Percentiles rank a stretch among this genome's conserved stretches.
These are phyloP conservation scores for Lasioglossum albipes DNA, from an alignment of 1,140 invertebrate genomes.

Conservation along the genomic window DNA sequence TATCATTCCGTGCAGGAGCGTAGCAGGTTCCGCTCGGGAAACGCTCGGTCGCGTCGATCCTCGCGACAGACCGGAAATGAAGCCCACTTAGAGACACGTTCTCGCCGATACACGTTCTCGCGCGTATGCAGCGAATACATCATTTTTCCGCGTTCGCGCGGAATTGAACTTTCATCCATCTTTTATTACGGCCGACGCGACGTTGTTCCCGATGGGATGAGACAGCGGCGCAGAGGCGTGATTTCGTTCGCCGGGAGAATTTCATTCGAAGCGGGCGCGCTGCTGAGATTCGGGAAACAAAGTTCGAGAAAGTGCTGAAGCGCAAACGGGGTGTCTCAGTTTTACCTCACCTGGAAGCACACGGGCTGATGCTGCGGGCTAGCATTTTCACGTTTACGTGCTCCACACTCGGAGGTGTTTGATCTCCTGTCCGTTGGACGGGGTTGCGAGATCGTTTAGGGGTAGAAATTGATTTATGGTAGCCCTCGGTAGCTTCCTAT, in stretches of 20 bases:
- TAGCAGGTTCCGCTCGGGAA: background rate
- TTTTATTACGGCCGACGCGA: background rate
- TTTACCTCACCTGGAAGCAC: no score
- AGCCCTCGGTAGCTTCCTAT: no score
- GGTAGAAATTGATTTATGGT: no score
- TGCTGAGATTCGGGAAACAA: background rate
- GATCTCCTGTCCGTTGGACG: no score
- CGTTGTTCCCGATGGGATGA: background rate
- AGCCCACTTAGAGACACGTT: background rate
- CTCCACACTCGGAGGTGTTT: no score
- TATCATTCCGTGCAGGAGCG: no score
- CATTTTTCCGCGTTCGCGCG: background rate
- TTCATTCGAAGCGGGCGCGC: background rate
- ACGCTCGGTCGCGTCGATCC: background rate
- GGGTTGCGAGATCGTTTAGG: no score
- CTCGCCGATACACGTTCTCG: background rate
- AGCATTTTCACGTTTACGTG: no score
- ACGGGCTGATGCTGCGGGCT: no score
- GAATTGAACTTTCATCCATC: background rate
- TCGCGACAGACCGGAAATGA: background rate
- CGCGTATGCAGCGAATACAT: background rate
- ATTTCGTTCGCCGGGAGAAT: background rate
- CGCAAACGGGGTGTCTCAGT: no score
- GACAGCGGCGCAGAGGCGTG: no score
- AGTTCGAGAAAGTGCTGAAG: no score